Evolutionary conservation across 2,888 invertebrate species (phyloP).

Genomic region (Ethmia dodecea): DNA sequence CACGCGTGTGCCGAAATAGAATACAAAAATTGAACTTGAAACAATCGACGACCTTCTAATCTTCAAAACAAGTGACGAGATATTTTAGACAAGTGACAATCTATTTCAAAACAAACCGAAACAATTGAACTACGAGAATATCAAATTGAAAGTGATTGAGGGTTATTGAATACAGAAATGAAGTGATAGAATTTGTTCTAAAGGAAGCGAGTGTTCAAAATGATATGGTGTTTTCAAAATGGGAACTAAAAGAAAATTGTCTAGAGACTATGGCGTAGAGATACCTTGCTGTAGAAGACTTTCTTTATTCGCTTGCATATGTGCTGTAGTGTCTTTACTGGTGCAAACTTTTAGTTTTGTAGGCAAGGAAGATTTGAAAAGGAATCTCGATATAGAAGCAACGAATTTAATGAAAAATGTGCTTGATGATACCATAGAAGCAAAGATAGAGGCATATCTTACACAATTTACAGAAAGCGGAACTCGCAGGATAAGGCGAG

Average conservation of each 20-base stretch:
- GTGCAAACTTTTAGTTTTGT: conserved; percentile 54
- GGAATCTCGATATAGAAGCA: conserved; percentile 33
- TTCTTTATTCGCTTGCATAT: conserved; percentile 51
- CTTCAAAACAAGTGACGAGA: no score
- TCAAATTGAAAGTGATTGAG: neutral
- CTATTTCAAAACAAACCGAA: no score
- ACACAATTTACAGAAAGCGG: conserved; percentile 17
- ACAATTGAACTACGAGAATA: neutral
- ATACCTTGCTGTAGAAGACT: conserved; percentile 45
- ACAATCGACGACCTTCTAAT: no score
- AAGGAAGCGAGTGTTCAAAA: neutral
- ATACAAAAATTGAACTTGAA: no score
- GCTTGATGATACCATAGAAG: conserved; percentile 47
- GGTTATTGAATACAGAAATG: neutral
- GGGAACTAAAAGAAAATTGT: conserved; percentile 16
- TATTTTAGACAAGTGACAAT: no score
- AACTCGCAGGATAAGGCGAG: conserved; percentile 46
- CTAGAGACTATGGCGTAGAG: conserved; percentile 22
- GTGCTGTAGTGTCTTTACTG: conserved; percentile 53
- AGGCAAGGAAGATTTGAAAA: conserved; percentile 24
- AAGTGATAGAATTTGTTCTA: neutral
- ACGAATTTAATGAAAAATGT: conserved; percentile 33
- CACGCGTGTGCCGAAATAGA: conserved; percentile 10
- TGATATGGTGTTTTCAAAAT: conserved; percentile 1
- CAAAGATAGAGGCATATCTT: conserved; percentile 47